Evolutionary conservation across 2,797 vertebrate species (phyloP), one percentile per base, ranked within the genome.

Genomic region (Gorsachius magnificus): DNA sequence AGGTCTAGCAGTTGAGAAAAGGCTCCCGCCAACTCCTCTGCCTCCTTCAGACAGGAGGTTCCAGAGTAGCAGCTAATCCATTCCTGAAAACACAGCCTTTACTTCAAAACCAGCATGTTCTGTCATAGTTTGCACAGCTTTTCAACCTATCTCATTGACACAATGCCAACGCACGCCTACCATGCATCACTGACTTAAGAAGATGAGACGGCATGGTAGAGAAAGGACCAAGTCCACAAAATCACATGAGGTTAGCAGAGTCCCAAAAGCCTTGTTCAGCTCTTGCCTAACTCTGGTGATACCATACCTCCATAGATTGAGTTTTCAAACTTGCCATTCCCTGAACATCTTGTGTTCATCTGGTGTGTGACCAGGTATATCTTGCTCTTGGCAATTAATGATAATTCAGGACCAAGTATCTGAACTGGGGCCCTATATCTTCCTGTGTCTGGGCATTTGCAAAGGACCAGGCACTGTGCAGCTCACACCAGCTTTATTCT

Each of bases 151-250:
- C 19, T 36, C 21, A 18, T 82, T 51, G 33, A 31, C 4, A 6
- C 60, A 26, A 21, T 69, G 60, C 65, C 24, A 17, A 15, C 58
- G 29, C n/a, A 66, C 46, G 17, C 25, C 54, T 64, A 8, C 54
- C 0, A 0, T 35, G 14, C 29, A n/a, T 9, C 45, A 65, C 7
- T 19, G 54, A 25, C 10, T 38, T 16, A 5, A n/a, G 26, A 43
- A 31, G 11, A 10, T 33, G n/a, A n/a, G 43, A 28, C 11, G 38
- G 48, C 61, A 43, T 33, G 8, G 31, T 48, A 43, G n/a, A 53
- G 64, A 68, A 83, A 71, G 43, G 17, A 25, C 21, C 48, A 53
- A 43, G 51, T 33, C 51, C 45, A 65, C 71, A 68, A 43, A 10
- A 19, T 33, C 5, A 16, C 8, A 0, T 4, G 11, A 13, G 19